Evolutionary conservation across 2,113 vertebrate genomes (phyloP).

Genomic region (Gallinago paraguaiae): DNA sequence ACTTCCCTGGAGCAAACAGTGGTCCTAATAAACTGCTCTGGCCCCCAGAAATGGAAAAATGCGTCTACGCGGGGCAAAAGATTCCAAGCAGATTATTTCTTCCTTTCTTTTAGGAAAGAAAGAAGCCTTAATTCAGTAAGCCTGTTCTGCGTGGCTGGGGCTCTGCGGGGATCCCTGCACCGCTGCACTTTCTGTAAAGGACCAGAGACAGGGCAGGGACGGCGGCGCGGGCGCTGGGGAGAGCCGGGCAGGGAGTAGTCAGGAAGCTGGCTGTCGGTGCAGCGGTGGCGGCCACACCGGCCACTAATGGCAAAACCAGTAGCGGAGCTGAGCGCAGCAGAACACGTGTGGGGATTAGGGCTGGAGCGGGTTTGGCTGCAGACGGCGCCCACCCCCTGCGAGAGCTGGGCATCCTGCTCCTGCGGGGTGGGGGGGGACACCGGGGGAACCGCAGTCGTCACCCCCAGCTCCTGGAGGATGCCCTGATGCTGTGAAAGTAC

Average conservation of each 20-base stretch:
- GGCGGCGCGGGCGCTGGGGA: background rate
- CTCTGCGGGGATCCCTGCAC: background rate
- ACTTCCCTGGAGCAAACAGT: background rate
- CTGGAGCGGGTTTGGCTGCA: background rate
- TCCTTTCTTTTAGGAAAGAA: background rate
- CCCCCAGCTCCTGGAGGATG: background rate
- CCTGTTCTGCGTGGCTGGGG: background rate
- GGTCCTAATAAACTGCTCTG: background rate
- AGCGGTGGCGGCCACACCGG: background rate
- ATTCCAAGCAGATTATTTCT: background rate
- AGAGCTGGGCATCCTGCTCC: background rate
- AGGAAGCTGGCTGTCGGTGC: background rate
- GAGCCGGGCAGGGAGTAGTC: background rate
- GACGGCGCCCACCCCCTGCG: rapidly evolving
- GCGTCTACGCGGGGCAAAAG: background rate
- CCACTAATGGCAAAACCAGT: background rate
- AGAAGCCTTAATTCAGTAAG: background rate
- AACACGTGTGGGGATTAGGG: rapidly evolving
- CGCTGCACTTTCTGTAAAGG: background rate
- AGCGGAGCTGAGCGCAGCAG: rapidly evolving
- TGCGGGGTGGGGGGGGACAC: rapidly evolving
- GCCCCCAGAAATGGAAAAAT: background rate
- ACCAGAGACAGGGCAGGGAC: background rate
- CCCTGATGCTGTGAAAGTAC: background rate
- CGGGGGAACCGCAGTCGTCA: rapidly evolving